Evolutionary conservation across 2,888 invertebrate species (phyloP), one percentile per base, ranked within the genome.

Genomic region (Gibbula magus): DNA sequence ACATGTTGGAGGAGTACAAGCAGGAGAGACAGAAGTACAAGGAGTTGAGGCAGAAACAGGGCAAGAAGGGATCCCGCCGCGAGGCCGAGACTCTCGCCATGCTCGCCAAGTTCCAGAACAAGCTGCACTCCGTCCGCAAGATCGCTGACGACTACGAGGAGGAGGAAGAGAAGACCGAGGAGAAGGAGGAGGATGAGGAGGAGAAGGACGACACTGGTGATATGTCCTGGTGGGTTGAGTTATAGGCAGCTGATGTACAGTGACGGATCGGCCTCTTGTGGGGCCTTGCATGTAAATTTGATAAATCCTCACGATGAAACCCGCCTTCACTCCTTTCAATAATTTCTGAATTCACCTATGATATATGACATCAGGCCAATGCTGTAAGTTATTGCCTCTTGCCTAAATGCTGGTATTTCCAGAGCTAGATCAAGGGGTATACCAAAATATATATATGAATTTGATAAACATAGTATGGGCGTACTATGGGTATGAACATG

Each of bases 81-180:
- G 92, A 93, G 80, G 85, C 88, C 10, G 81, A 96, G 91, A 98
- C 98, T 0, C 93, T 98, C 78, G 94, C 95, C 77, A 92, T 98
- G 54, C 93, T 99, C 77, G 95, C 95, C 0, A 96, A 97, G 91
- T 99, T 99, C 92, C 96, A 96, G 91, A 95, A 94, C 1, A 97
- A 96, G 92, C 93, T 98, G 25, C 94, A 95, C 83, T 94, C 94
- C 0, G 95, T 95, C 0, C 96, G 95, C 87, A 84, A 80, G 5
- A 18, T 91, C 29, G 87, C 83, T 16, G 85, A 83, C 5, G 85
- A 83, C n/a, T 89, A 89, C 77, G 95, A 95, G 86, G 95, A 95
- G 29, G 90, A 86, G n/a, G 90, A 89, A 10, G 89, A 88, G 85
- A 92, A 94, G 32, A 80, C 80, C 10, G 77, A 83, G 61, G 92